Percentiles rank a stretch among this genome's conserved stretches.
Conservation (phyloP, 2,888 invertebrate genomes). For the Dorcus parallelipipedus region DNA sequence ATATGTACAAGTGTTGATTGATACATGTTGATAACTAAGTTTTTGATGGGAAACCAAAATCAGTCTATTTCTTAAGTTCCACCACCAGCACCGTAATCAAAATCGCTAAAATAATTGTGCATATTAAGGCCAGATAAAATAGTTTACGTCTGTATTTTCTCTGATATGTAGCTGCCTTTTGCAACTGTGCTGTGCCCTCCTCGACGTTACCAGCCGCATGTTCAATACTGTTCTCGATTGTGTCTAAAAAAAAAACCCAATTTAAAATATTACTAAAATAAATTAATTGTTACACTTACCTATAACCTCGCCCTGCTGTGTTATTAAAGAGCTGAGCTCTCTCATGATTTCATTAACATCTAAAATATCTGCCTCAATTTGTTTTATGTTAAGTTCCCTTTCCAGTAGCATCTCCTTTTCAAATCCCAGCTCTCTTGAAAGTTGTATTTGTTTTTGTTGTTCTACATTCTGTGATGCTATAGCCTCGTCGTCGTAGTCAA, state of each 20-base stretch:
- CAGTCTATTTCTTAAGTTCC: constrained; percentile 16
- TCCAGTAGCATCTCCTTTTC: constrained; percentile 78
- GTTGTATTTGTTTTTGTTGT: constrained; percentile 46
- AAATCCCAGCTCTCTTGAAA: constrained; percentile 64
- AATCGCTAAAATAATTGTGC: constrained; percentile 62
- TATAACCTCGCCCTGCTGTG: constrained; percentile 67
- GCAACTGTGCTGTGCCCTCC: constrained; percentile 71
- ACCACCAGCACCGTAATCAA: constrained; percentile 59
- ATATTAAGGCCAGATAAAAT: constrained; percentile 66
- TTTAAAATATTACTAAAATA: neutral
- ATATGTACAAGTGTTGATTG: too few relatives aligned
- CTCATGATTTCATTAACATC: constrained; percentile 84
- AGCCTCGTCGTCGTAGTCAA: constrained; percentile 36
- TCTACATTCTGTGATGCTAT: constrained; percentile 31
- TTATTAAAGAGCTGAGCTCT: constrained; percentile 67
- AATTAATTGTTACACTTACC: constrained; percentile 55
- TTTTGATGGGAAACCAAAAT: neutral
- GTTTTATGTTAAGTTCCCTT: constrained; percentile 72
- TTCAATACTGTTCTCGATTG: constrained; percentile 80
- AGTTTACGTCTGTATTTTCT: constrained; percentile 73
- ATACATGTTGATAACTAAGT: neutral
- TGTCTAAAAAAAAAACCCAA: constrained; percentile 58
- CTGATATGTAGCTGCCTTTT: constrained; percentile 79
- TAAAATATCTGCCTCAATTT: constrained; percentile 77
- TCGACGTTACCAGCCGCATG: constrained; percentile 72